These are phyloP conservation scores for Venturia canescens DNA, from an alignment of 1,140 invertebrate species.

Conservation along the genomic window DNA sequence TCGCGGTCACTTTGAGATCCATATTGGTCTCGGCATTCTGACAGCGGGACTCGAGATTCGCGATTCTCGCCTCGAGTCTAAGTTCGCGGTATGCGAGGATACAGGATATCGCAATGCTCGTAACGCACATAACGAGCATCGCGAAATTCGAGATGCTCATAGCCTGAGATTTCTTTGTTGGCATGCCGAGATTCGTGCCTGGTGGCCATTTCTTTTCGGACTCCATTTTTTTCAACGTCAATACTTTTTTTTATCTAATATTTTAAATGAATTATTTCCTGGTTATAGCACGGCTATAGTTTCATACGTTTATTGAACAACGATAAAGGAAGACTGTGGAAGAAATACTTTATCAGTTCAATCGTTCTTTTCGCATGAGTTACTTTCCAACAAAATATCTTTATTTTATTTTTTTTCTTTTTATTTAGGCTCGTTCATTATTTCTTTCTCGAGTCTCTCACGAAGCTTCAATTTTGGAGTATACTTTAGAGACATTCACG, in stretches of 20 bases:
- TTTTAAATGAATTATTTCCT: not conserved
- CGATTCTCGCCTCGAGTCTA: conserved; percentile 68
- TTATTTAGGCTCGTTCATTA: conserved; percentile 44
- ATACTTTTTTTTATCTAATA: not conserved
- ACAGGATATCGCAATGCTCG: conserved; percentile 67
- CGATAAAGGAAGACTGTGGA: conserved; percentile 49
- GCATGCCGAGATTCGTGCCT: conserved; percentile 61
- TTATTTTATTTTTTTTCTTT: conserved; percentile 43
- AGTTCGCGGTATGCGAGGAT: conserved; percentile 69
- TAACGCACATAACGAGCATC: conserved; percentile 71
- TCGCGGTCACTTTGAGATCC: conserved; percentile 60
- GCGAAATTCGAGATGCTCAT: conserved; percentile 61
- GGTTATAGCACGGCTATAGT: not conserved
- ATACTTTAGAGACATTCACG: conserved; percentile 43
- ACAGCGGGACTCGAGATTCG: conserved; percentile 64
- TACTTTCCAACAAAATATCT: too few species aligned
- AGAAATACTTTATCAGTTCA: conserved; percentile 2
- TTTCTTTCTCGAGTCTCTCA: conserved; percentile 44
- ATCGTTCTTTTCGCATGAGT: not conserved
- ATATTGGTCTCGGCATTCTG: conserved; percentile 48
- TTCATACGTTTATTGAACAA: not conserved
- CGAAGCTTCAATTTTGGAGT: conserved; percentile 39
- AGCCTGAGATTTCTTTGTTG: conserved; percentile 53
- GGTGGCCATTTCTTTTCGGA: conserved; percentile 52
- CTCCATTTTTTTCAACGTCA: conserved; percentile 52